Evolutionary conservation across 2,797 vertebrate genomes (phyloP), one percentile per base, ranked within the genome.

Genomic region (Periparus ater): DNA sequence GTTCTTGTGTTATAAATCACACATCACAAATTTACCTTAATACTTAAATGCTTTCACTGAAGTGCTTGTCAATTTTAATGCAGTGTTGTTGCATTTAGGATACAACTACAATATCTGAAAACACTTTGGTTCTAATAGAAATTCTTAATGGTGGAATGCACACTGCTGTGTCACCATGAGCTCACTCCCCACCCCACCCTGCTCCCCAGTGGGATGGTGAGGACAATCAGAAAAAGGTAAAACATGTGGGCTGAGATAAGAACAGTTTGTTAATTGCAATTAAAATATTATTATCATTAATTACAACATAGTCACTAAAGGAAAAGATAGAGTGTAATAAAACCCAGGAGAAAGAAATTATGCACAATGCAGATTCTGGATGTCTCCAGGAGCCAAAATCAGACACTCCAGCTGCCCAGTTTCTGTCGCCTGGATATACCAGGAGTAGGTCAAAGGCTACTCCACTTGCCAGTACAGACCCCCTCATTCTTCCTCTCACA

Each of bases 261-360:
- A 54, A 47, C 10, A 40, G 20, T 17, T 54, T 17, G 61, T n/a
- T 21, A 61, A 40, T 21, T 61, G 11, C 6, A 14, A 47, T 47
- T 25, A 40, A 30, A 27, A 11, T 36, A 44, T 32, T 36, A 44
- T 32, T 38, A 32, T 36, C 9, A 54, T 21, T 20, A 61, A 54
- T 20, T 34, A 48, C 34, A 48, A 34, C 5, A 53, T 9, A 47
- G 2, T 14, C 7, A 62, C 25, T 48, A n/a, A 47, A 53, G 61
- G 13, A 61, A 47, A 54, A 70, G 34, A 62, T 13, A 30, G 17
- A 21, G 5, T 0, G 0, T 6, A 54, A 30, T 6, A 55, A 47
- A 62, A 48, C 6, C 5, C 25, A 62, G 7, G 7, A 26, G 14
- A 42, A 78, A 32, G 21, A 70, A 77, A 40, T 26, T 4, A 48